Conservation (phyloP, 2,888 invertebrate genomes). For the Eilema griseolum region DNA sequence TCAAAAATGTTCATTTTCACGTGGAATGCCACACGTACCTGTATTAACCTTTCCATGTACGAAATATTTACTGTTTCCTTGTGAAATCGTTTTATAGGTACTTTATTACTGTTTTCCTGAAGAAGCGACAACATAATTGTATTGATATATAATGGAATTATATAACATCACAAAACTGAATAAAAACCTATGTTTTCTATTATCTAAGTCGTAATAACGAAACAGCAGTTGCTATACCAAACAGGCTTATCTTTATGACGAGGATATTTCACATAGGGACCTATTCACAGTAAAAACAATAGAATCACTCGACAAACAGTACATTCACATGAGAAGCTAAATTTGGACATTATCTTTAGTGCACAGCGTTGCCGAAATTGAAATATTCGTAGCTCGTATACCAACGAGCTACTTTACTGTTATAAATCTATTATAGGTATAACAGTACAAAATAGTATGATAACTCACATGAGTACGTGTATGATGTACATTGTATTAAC, state of each 20-base stretch:
- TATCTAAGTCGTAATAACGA: background rate
- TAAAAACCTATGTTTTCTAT: background rate
- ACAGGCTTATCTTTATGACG: background rate
- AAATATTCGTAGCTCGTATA: background rate
- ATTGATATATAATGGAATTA: background rate
- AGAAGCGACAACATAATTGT: background rate
- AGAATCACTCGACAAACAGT: conserved; percentile 35
- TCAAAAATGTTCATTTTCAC: no score
- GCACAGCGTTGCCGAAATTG: conserved; percentile 6
- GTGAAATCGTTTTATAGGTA: background rate
- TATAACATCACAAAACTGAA: background rate
- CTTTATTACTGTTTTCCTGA: background rate
- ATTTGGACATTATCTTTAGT: conserved; percentile 36
- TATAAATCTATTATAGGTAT: no score
- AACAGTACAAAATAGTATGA: no score
- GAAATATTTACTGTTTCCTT: background rate
- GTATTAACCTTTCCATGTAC: background rate
- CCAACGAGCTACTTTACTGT: no score
- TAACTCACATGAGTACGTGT: no score
- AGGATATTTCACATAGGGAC: conserved; percentile 19
- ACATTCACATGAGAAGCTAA: conserved; percentile 48
- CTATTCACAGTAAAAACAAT: conserved; percentile 38
- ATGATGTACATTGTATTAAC: no score
- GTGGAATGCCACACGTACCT: no score
- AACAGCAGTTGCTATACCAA: background rate